phyloP scores from a whole-genome alignment of 1,140 invertebrate genomes.

The Cotesia typhae region DNA sequence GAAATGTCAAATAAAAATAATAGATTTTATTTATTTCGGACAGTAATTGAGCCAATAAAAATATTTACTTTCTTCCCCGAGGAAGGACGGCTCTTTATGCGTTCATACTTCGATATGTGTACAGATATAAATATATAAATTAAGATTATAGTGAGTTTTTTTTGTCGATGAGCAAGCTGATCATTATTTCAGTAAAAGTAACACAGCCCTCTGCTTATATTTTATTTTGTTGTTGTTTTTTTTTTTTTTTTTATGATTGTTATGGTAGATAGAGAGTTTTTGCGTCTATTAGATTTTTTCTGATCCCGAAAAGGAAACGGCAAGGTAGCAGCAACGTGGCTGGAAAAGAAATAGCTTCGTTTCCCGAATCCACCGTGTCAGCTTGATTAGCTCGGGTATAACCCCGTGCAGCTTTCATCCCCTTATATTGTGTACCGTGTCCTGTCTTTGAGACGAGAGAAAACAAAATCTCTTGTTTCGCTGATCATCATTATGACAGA shows the following conservation, averaged over 20 bases:
- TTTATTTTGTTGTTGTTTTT: background rate
- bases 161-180: slow-evolving; percentile 3
- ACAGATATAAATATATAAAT: slow-evolving; percentile 16
- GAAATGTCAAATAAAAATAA: slow-evolving; percentile 1
- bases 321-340: slow-evolving; percentile 49
- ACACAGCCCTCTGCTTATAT: background rate
- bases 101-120: no score
- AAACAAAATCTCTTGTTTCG: slow-evolving; percentile 18
- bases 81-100: no score
- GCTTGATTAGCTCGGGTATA: slow-evolving; percentile 49
- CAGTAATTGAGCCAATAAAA: background rate
- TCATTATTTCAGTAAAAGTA: slow-evolving; percentile 34
- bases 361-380: slow-evolving; percentile 52
- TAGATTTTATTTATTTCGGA: background rate
- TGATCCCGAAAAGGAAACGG: slow-evolving; percentile 22
- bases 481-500: background rate
- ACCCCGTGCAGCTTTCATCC: slow-evolving; percentile 24
- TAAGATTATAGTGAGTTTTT: slow-evolving; percentile 29
- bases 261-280: background rate
- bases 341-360: slow-evolving; percentile 57
- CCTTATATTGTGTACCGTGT: slow-evolving; percentile 9
- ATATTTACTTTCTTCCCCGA: slow-evolving; percentile 9
- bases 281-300: slow-evolving; percentile 9
- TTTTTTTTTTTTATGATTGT: background rate
- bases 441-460: slow-evolving; percentile 21